phyloP scores from a whole-genome alignment of 1,140 invertebrate species.

The Macrobrachium rosenbergii region DNA sequence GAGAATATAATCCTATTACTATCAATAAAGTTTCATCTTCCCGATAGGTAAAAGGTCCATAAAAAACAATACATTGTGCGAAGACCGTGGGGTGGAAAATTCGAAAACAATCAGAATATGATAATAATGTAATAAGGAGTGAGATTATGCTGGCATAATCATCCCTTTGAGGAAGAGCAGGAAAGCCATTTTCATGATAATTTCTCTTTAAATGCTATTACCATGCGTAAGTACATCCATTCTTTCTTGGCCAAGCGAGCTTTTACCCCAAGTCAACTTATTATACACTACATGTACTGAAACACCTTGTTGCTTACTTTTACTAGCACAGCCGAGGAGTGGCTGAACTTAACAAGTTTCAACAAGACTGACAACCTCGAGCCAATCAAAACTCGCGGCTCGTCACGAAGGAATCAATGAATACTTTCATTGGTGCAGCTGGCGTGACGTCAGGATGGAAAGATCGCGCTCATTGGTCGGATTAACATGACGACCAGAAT shows the following conservation, averaged over 20 bases:
- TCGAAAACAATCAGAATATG: slow-evolving; percentile 2
- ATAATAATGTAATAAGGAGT: slow-evolving; percentile 16
- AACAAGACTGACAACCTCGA: slow-evolving; percentile 24
- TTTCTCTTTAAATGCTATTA: slow-evolving; percentile 45
- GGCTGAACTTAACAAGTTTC: slow-evolving; percentile 14
- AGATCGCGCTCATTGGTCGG: slow-evolving; percentile 37
- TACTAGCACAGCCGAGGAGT: background rate
- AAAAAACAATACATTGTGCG: too few species aligned
- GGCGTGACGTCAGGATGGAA: slow-evolving; percentile 44
- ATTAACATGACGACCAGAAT: slow-evolving; percentile 49
- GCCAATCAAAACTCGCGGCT: slow-evolving; percentile 30
- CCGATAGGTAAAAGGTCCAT: too few species aligned
- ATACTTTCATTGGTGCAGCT: slow-evolving; percentile 40
- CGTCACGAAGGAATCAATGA: slow-evolving; percentile 38
- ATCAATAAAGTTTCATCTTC: too few species aligned
- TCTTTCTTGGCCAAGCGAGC: background rate
- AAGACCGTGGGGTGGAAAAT: too few species aligned
- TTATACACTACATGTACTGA: slow-evolving; percentile 26
- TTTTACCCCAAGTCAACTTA: slow-evolving; percentile 22
- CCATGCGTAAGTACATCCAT: slow-evolving; percentile 35
- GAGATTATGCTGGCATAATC: slow-evolving; percentile 10
- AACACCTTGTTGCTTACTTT: slow-evolving; percentile 47
- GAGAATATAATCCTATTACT: too few species aligned
- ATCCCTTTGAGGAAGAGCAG: slow-evolving; percentile 25
- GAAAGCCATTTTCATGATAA: slow-evolving; percentile 50